Evolutionary conservation across 1,140 invertebrate genomes (phyloP), one percentile per base, ranked within the genome.

Genomic region (Conopomorpha cramerella): DNA sequence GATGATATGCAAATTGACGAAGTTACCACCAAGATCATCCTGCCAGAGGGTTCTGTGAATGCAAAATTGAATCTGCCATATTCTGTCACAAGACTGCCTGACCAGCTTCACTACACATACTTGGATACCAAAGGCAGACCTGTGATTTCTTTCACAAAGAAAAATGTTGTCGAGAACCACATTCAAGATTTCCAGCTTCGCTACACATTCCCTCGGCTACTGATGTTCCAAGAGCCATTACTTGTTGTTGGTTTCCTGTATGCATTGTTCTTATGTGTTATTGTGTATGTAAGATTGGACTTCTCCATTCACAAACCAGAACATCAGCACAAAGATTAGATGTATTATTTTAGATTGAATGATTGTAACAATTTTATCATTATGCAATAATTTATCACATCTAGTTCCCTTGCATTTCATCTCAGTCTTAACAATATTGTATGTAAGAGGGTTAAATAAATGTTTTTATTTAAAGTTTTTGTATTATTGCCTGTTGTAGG

Each of bases 1-100:
- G 95, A 99, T 79, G 94, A 99, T 55, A 95, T 98, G 89, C 83
- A 93, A 27, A 86, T 99, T 36, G 94, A 99, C 55, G 87, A 98
- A 44, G 71, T 95, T n/a, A 79, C 86, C 13, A 85, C 98, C 1
- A 92, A 89, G 59, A 87, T 99, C 26, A 95, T 99, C 55, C 78
- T 99, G 27, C 98, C 98, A 0, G 97, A 99, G 77, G 94, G 95
- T 14, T 84, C 88, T 15, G 85, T 85, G 7, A 86, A 91, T 62
- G 86, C 98, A 16, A 84, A 92, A 49, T 50, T 99, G 1, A 84
- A 83, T 26, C 82, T 92, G 2, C 96, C 96, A 1, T 99, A 93
- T 71, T 59, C 83, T 13, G 86, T 96, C 0, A 83, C 85, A 14
- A 81, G 92, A 33, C 72, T 87, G 8, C 73, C 86, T 10, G 88